Conservation (phyloP, 2,797 vertebrate genomes). For the Sphenopsis melanotis region DNA sequence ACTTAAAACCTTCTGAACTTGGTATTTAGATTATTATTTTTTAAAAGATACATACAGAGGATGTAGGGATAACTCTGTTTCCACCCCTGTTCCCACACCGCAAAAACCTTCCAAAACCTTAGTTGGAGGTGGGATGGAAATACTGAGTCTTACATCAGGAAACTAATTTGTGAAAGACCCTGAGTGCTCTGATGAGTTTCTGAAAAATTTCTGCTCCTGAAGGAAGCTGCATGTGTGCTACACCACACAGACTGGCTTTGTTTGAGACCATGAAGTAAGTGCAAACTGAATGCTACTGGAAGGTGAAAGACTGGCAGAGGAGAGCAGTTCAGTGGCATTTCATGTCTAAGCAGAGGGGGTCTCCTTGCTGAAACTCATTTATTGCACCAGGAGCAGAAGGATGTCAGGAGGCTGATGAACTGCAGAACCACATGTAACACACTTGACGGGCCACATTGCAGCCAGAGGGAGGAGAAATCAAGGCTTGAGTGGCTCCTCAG, state of each 20-base stretch:
- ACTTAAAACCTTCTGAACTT: background rate
- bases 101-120: background rate
- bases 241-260: background rate
- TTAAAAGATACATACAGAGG: accelerated
- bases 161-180: background rate
- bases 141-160: background rate
- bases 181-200: background rate
- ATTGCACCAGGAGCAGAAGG: background rate
- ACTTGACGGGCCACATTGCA: background rate
- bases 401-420: background rate
- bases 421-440: background rate
- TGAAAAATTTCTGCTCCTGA: background rate
- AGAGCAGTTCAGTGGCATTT: background rate
- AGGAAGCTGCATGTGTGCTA: background rate
- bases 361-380: background rate
- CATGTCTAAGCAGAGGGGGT: background rate
- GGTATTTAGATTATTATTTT: background rate
- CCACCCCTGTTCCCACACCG: accelerated
- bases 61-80: background rate
- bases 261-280: background rate
- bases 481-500: background rate
- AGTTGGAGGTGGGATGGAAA: background rate
- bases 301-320: background rate
- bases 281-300: background rate
- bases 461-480: background rate